Conservation (phyloP, 2,797 vertebrate genomes). For the Okamejei kenojei region DNA sequence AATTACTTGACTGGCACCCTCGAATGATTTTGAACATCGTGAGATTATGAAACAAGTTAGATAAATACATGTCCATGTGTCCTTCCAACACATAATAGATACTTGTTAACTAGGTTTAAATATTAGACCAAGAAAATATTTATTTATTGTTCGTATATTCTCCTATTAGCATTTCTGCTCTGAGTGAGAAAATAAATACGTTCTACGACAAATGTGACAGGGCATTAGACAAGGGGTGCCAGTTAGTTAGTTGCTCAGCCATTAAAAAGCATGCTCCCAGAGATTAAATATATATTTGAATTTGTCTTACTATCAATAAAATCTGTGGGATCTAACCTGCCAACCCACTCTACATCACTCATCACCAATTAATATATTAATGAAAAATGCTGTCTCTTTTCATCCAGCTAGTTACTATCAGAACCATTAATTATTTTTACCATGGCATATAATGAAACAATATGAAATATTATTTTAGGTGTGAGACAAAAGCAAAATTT, state of each 20-base stretch:
- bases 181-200: neutral
- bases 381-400: neutral
- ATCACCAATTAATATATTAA: neutral
- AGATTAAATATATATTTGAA: conserved; percentile 24
- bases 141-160: neutral
- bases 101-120: neutral
- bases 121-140: neutral
- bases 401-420: neutral
- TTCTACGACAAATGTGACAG: neutral
- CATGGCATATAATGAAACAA: neutral
- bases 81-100: neutral
- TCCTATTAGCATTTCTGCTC: neutral
- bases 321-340: neutral
- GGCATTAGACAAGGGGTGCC: neutral
- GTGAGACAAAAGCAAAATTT: neutral
- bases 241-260: conserved; percentile 11
- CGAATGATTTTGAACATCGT: neutral
- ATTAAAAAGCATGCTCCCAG: neutral
- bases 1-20: neutral
- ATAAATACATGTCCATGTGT: neutral
- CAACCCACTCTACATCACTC: neutral
- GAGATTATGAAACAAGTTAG: neutral
- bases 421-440: neutral
- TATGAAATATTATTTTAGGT: neutral
- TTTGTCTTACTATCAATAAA: conserved; percentile 13